phyloP scores from a whole-genome alignment of 1,140 invertebrate genomes.

The Temnothorax nylanderi region DNA sequence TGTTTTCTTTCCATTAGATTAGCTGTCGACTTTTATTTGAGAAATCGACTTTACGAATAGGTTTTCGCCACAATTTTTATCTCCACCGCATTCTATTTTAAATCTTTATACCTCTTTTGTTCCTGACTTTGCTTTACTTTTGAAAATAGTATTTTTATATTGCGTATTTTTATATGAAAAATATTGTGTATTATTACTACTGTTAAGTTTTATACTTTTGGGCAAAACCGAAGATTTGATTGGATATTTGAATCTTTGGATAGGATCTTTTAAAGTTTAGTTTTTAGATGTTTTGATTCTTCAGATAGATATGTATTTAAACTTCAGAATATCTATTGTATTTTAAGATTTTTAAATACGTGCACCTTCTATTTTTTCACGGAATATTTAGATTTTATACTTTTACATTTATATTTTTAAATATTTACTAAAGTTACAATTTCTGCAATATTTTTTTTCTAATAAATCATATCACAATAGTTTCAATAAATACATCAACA shows the following conservation, averaged over 20 bases:
- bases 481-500: not conserved
- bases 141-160: no score
- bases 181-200: not conserved
- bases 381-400: not conserved
- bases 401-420: not conserved
- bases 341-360: not conserved
- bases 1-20: constrained; percentile 47
- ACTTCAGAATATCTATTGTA: not conserved
- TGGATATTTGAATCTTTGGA: not conserved
- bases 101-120: not conserved
- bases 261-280: not conserved
- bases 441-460: not conserved
- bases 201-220: not conserved
- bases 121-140: not conserved
- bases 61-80: not conserved
- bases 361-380: not conserved
- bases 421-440: not conserved
- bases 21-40: constrained; percentile 38
- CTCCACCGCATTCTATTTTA: not conserved
- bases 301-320: not conserved
- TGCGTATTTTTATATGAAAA: not conserved
- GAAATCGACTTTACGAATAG: constrained; percentile 24
- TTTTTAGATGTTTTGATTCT: not conserved
- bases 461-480: no score
- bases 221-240: not conserved